Evolutionary conservation across 2,113 vertebrate species (phyloP).

Genomic region (Clarias batrachus): DNA sequence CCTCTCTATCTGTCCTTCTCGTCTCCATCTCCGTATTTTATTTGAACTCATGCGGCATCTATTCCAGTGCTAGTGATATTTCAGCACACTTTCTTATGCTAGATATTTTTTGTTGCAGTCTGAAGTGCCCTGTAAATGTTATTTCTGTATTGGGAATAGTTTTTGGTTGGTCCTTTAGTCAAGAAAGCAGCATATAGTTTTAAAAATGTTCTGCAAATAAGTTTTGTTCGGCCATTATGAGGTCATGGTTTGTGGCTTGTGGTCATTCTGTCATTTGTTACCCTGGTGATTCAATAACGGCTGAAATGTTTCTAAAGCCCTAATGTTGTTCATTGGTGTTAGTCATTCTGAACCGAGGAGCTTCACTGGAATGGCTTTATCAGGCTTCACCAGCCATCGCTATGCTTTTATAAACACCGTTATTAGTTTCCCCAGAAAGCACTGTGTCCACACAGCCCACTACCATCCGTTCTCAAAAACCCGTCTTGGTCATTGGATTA

Average conservation of each 20-base stretch:
- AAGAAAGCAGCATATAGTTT: not conserved
- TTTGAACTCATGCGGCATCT: not conserved
- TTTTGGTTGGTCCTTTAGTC: no score
- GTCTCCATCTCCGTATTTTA: not conserved
- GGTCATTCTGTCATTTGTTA: slow-evolving; percentile 1
- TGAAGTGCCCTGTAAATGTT: not conserved
- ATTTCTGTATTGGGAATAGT: not conserved
- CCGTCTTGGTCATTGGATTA: not conserved
- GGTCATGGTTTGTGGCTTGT: not conserved
- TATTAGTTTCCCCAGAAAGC: not conserved
- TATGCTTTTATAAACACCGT: not conserved
- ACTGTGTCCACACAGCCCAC: not conserved
- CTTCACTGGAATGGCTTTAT: slow-evolving; percentile 7
- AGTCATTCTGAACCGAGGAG: not conserved
- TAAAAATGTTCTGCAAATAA: not conserved
- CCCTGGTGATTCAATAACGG: slow-evolving; percentile 21
- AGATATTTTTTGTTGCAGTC: not conserved
- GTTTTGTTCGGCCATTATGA: not conserved
- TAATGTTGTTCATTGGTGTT: not conserved
- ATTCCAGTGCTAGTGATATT: not conserved
- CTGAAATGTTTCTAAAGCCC: slow-evolving; percentile 16
- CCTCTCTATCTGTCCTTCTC: not conserved
- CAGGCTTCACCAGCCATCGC: slow-evolving; percentile 6
- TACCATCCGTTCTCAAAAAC: not conserved
- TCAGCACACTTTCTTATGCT: not conserved